Base-by-base conservation (phyloP, 2,113 vertebrate species). In the Tragulus kanchil region DNA sequence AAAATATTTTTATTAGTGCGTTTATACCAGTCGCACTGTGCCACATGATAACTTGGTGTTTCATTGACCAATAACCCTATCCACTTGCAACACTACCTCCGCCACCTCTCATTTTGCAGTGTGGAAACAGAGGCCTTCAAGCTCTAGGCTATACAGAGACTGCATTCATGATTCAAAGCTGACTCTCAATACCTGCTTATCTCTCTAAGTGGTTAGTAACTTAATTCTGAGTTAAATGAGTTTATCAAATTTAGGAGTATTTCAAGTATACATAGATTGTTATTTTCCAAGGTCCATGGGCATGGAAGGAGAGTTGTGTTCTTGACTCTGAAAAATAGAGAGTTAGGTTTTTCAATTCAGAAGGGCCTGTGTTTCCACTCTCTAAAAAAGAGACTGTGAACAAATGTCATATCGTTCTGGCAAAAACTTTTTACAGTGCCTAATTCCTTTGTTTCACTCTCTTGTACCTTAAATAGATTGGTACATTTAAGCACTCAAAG, bases 381-480 rank as follows among this genome's bases (percentile, higher is more conserved):
- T 56, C 45, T 71, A 58, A 81, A 59, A 31, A 75, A 75, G 69
- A 90, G 21, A 28, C 21, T 81, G 9, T 65, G 84, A 58, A 67
- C 11, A 81, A 61, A 56, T 23, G 13, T 48, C 48, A 36, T 26
- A 26, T 88, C 1, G 26, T 42, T 7, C 6, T 52, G 59, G 48
- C 65, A 84, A 96, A 73, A 86, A 79, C 97, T 95, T 97, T 69
- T 92, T 11, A 86, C 69, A 89, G 50, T 89, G 17, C 26, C 90
- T 73, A 8, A 45, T 77, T 92, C 9, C 78, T 93, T 94, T 94
- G 90, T 85, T 81, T 95, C 67, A 4, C 84, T 1, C 58, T 95
- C 94, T 96, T 73, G 94, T 96, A 96, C 83, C 73, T 93, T 96
- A 95, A 98, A 97, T 93, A 85, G 45, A 65, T 58, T 36, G 64